A percentile compares a stretch with the other conserved stretches of the same genome.
Conservation (phyloP, 2,797 vertebrate genomes). For the Diglossa cyanea region DNA sequence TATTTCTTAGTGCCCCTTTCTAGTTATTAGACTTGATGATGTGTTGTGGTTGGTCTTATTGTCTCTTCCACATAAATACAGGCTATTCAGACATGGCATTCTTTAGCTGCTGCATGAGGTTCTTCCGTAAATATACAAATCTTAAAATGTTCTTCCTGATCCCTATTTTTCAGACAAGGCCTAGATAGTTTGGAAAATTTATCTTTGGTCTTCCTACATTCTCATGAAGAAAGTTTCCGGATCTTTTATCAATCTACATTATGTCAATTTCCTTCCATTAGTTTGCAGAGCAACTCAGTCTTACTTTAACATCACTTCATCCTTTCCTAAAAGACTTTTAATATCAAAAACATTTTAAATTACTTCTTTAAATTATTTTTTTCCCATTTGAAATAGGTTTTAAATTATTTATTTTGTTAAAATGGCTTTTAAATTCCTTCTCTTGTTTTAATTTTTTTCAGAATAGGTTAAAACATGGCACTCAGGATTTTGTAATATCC, state of each 20-base stretch:
- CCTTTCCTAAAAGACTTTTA: not conserved
- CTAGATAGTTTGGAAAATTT: not conserved
- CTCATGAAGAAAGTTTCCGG: not conserved
- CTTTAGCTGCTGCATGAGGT: not conserved
- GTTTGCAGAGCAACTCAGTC: not conserved
- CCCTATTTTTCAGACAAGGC: rapidly evolving
- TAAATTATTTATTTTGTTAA: not conserved
- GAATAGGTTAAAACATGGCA: not conserved
- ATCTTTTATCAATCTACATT: not conserved
- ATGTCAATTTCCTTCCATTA: not conserved
- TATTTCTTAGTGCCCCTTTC: not conserved
- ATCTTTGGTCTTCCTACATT: not conserved
- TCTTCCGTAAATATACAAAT: not conserved
- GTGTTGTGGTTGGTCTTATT: not conserved
- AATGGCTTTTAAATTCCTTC: not conserved
- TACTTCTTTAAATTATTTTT: not conserved
- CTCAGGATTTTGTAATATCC: not conserved
- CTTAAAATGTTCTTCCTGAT: not conserved
- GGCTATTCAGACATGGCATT: not conserved
- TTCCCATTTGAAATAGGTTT: not conserved
- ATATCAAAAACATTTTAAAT: not conserved
- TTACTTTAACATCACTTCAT: not conserved
- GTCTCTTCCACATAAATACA: not conserved
- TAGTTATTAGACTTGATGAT: not conserved
- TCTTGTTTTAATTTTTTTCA: not conserved